phyloP scores from a whole-genome alignment of 2,888 invertebrate species.

The Escarpia spicata region DNA sequence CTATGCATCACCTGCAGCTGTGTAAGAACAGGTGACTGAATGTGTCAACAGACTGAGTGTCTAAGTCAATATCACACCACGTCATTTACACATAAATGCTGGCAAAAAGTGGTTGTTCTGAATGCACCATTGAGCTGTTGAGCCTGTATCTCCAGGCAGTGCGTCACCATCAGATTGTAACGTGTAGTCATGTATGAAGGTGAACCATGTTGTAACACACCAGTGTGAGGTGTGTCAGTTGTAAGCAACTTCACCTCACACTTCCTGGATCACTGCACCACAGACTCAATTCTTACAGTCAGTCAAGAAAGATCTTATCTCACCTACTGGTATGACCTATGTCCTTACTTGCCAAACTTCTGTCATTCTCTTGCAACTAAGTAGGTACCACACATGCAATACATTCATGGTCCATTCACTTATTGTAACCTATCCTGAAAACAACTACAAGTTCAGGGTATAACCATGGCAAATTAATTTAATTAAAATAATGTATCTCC shows the following conservation, averaged over 20 bases:
- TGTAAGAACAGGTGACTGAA: not conserved
- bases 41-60: not conserved
- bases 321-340: not conserved
- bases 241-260: not conserved
- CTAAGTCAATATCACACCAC: not conserved
- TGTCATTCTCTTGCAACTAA: not conserved
- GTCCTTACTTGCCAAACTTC: not conserved
- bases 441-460: not conserved
- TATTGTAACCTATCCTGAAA: not conserved
- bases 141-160: too few species aligned
- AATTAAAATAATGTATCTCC: too few species aligned
- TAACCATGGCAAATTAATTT: not conserved
- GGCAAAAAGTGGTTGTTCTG: not conserved
- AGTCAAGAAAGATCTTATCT: not conserved
- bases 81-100: not conserved
- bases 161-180: not conserved
- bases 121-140: not conserved
- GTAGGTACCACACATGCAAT: not conserved
- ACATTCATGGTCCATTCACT: not conserved
- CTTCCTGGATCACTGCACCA: not conserved
- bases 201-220: not conserved
- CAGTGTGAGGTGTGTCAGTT: not conserved
- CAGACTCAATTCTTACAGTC: not conserved
- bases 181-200: not conserved
- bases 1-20: not conserved